These are phyloP conservation scores for Rhagologus leucostigma DNA, from an alignment of 2,113 vertebrate genomes.

Conservation along the genomic window DNA sequence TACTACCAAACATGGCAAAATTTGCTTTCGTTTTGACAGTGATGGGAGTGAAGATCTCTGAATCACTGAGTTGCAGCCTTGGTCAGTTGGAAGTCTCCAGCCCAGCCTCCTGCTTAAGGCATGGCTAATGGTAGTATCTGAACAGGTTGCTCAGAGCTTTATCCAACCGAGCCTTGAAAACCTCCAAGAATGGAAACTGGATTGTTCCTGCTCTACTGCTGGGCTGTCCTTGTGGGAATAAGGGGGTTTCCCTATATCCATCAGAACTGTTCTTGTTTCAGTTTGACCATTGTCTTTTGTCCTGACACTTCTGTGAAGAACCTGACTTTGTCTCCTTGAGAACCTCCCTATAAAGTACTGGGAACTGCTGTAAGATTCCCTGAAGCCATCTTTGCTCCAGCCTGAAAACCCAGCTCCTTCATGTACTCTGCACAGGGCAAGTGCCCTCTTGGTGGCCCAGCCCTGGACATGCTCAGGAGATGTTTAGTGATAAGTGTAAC, in stretches of 20 bases:
- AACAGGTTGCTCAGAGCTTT: neutral
- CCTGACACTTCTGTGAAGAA: neutral
- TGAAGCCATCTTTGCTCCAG: neutral
- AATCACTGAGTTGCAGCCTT: neutral
- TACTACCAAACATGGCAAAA: neutral
- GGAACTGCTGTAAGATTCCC: neutral
- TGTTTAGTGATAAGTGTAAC: neutral
- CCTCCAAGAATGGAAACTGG: neutral
- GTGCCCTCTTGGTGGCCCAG: neutral
- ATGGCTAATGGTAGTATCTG: neutral
- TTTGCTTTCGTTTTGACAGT: neutral
- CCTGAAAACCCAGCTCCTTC: neutral
- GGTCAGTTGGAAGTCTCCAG: neutral
- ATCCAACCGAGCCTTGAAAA: neutral
- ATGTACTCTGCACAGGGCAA: neutral
- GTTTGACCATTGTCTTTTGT: neutral
- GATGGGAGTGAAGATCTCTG: neutral
- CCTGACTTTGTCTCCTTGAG: fast-evolving
- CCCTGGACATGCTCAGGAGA: neutral
- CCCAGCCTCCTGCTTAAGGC: neutral
- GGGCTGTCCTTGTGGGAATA: neutral
- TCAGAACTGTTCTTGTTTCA: neutral
- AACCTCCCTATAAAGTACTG: neutral
- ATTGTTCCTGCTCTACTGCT: neutral
- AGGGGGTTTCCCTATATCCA: neutral